These are phyloP conservation scores for Thinocorus orbignyianus DNA, from an alignment of 2,113 vertebrate genomes.

Conservation along the genomic window DNA sequence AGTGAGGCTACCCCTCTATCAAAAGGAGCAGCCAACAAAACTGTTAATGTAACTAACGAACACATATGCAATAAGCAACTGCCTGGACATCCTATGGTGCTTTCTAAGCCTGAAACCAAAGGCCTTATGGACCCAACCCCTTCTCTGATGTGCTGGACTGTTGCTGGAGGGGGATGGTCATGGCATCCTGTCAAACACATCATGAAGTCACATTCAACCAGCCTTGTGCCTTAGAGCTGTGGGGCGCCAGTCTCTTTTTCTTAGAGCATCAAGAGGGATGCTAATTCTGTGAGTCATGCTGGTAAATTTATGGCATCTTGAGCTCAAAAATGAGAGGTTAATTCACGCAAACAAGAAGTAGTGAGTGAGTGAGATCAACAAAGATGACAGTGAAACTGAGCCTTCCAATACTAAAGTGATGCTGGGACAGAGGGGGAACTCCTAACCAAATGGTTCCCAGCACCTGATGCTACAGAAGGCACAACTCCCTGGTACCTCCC, in stretches of 20 bases:
- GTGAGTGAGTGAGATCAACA: background rate
- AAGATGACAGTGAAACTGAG: background rate
- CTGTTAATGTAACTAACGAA: background rate
- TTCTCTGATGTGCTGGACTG: fast-evolving
- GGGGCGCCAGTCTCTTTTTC: background rate
- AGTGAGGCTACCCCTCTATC: background rate
- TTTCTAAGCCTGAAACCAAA: background rate
- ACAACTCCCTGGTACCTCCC: background rate
- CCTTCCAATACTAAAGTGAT: background rate
- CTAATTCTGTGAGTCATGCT: background rate
- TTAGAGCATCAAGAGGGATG: background rate
- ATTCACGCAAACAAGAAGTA: background rate
- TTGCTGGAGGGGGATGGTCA: background rate
- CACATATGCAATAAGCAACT: background rate
- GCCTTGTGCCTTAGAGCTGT: background rate
- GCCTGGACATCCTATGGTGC: fast-evolving
- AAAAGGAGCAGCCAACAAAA: fast-evolving
- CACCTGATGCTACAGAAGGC: background rate
- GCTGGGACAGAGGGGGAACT: background rate
- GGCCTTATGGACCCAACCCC: background rate
- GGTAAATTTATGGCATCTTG: background rate
- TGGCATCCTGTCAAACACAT: background rate
- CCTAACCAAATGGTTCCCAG: background rate
- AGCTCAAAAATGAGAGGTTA: background rate
- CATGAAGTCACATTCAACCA: background rate